A percentile compares a stretch with the other conserved stretches of the same genome.
Evolutionary conservation across 2,113 vertebrate species (phyloP).

Genomic region (Calyptommatus sinebrachiatus): DNA sequence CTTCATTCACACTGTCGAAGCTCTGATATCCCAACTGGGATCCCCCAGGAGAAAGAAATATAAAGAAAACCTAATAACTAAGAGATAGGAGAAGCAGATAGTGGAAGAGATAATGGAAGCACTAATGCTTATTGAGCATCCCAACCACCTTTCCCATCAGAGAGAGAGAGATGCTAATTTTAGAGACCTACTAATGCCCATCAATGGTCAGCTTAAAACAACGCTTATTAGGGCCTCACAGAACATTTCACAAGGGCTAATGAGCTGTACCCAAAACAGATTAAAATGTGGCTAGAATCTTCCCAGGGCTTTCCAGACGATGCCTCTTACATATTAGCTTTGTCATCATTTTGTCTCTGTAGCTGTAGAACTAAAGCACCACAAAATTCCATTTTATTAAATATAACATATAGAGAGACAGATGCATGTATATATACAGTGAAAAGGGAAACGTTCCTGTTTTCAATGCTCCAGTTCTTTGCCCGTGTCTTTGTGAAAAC

Average conservation of each 20-base stretch:
- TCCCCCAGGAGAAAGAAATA: background rate
- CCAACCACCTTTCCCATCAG: background rate
- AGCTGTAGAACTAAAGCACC: background rate
- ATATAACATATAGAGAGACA: too few species aligned
- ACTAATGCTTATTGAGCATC: background rate
- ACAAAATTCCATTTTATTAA: background rate
- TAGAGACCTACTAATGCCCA: background rate
- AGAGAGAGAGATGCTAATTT: background rate
- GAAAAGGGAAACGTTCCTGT: background rate
- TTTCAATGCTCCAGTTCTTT: background rate
- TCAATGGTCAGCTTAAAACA: slow-evolving; percentile 12
- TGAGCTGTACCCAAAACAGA: slow-evolving; percentile 1
- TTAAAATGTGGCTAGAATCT: background rate
- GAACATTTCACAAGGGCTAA: background rate
- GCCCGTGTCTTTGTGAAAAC: slow-evolving; percentile 11
- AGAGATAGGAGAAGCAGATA: too few species aligned
- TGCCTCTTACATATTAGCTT: background rate
- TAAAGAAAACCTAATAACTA: slow-evolving; percentile 3
- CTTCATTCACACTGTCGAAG: background rate
- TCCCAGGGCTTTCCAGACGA: background rate
- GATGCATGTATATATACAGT: background rate
- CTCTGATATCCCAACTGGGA: background rate
- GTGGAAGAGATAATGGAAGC: slow-evolving; percentile 2
- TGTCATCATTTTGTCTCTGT: background rate
- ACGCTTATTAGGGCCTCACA: background rate